Base-by-base conservation (phyloP, 1,140 invertebrate genomes). In the Drosophila lowei region DNA sequence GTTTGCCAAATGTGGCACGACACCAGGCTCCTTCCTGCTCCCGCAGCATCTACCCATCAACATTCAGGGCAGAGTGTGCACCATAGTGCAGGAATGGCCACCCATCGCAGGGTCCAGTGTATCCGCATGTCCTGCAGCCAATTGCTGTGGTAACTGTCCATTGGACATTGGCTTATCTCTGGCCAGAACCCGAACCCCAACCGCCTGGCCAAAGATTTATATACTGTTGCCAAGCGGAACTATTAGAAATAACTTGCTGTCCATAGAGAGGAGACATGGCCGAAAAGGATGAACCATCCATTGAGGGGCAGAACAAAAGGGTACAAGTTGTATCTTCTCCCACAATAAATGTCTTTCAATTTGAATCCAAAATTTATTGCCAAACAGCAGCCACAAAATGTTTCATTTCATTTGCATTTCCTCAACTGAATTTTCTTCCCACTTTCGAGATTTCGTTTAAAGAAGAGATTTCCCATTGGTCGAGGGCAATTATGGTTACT, bases 1-100 rank as follows among this genome's bases (percentile, higher is more conserved):
- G 71, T 74, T 74, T 74, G 71, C 74, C 74, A 77, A 73, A 60
- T 76, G 70, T 57, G 70, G 56, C 61, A 66, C 30, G 41, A 21
- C n/a, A 50, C 18, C 58, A n/a, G 43, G n/a, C 13, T 13, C 23
- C 46, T 15, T 42, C 30, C 11, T 6, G 16, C 16, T 25, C 21
- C 50, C 13, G 4, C 46, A 38, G 21, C 41, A 58, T 50, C 28
- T 42, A 48, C 18, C 25, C 48, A 48, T 1, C 28, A 16, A 15
- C 56, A 30, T 56, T n/a, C 15, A 23, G 41, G 48, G 18, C 43
- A 44, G 47, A 11, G 44, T 38, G 34, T 34, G 34, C 21, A 23
- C 21, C 21, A 23, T 23, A 0, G 4, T 23, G 21, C 23, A 13
- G 34, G 5, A 25, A 25, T 25, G 25, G 25, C 25, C 25, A 25